Percentiles rank a stretch among this genome's conserved stretches.
phyloP scores from a whole-genome alignment of 2,888 invertebrate genomes.

The Trypoxylon attenuatum region DNA sequence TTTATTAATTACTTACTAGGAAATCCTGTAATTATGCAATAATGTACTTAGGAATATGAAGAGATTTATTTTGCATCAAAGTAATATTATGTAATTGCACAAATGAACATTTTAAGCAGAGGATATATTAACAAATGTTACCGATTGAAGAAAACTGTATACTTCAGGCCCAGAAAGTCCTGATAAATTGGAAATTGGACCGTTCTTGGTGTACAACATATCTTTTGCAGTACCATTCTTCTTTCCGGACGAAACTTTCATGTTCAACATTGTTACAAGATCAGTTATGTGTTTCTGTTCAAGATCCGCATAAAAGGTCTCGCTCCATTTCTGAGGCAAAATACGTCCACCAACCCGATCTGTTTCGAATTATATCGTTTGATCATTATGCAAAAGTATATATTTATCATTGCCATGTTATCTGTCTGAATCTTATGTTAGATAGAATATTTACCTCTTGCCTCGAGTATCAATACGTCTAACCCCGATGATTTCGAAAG shows the following conservation, averaged over 20 bases:
- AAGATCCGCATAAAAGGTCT: constrained; percentile 46
- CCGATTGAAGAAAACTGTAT: constrained; percentile 55
- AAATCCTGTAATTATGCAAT: too few relatives aligned
- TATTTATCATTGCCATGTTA: too few relatives aligned
- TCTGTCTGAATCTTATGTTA: too few relatives aligned
- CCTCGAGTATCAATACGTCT: constrained; percentile 57
- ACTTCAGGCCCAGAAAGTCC: constrained; percentile 51
- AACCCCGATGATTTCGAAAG: constrained; percentile 53
- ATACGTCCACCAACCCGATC: constrained; percentile 28
- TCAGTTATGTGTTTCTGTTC: constrained; percentile 47
- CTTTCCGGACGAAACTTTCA: constrained; percentile 23
- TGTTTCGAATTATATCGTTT: constrained; percentile 7
- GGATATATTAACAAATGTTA: too few relatives aligned
- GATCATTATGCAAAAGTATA: too few relatives aligned
- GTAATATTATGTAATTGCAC: not conserved
- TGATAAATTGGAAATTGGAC: constrained; percentile 30
- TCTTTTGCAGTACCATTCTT: constrained; percentile 9
- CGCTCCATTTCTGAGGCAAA: constrained; percentile 20
- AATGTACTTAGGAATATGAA: too few relatives aligned
- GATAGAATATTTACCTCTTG: constrained; percentile 49
- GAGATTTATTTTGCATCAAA: not conserved
- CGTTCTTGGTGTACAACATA: constrained; percentile 36
- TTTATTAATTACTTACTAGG: too few relatives aligned
- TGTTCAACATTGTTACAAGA: constrained; percentile 38
- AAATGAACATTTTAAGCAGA: too few relatives aligned